A percentile compares a stretch with the other conserved stretches of the same genome.
Conservation (phyloP, 2,113 vertebrate genomes). For the Nannospalax galili region DNA sequence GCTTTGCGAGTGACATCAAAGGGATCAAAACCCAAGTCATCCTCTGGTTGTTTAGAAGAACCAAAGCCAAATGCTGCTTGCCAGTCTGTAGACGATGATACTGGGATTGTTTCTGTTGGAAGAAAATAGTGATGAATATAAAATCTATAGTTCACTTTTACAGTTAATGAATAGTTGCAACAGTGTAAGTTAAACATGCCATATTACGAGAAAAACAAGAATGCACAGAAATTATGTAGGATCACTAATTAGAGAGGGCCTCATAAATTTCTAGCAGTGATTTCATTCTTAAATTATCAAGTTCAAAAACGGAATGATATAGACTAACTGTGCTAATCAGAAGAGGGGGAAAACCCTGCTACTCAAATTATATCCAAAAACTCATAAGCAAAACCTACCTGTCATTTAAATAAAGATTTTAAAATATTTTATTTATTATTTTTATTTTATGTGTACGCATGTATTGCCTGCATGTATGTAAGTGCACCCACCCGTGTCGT, state of each 20-base stretch:
- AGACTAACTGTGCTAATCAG: slow-evolving; percentile 31
- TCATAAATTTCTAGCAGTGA: slow-evolving; percentile 16
- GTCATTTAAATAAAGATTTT: slow-evolving; percentile 40
- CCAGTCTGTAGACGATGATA: slow-evolving; percentile 99
- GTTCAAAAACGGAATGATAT: slow-evolving; percentile 21
- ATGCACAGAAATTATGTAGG: not conserved
- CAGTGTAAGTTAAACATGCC: slow-evolving; percentile 20
- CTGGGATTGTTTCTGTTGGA: slow-evolving; percentile 96
- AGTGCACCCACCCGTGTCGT: too few species aligned
- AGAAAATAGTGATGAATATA: slow-evolving; percentile 45
- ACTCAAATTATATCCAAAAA: slow-evolving; percentile 17
- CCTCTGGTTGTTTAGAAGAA: slow-evolving; percentile 98
- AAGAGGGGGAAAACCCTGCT: slow-evolving; percentile 34
- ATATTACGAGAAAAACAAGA: not conserved
- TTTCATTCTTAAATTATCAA: slow-evolving; percentile 45
- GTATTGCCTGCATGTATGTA: too few species aligned
- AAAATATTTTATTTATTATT: too few species aligned
- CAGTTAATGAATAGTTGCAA: not conserved
- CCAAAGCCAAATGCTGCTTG: slow-evolving; percentile 99
- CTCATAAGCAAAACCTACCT: slow-evolving; percentile 51
- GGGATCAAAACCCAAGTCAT: slow-evolving; percentile 99
- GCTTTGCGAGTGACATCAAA: slow-evolving; percentile 99
- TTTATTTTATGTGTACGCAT: too few species aligned
- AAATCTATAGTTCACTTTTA: not conserved
- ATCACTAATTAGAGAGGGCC: slow-evolving; percentile 9